Base-by-base conservation (phyloP, 2,797 vertebrate genomes). In the Peromyscus eremicus region DNA sequence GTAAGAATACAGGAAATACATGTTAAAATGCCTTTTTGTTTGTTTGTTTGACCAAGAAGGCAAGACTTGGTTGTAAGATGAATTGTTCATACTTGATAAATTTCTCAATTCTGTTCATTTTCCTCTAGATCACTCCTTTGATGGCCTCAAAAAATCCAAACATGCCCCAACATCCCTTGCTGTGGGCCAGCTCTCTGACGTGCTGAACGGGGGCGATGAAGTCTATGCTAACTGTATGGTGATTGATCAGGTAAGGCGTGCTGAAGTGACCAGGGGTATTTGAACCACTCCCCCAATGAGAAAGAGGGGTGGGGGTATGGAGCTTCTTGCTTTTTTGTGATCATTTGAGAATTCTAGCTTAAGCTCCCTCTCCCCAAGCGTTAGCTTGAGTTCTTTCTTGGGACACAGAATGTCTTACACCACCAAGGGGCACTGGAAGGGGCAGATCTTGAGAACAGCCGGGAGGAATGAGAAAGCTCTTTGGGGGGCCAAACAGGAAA, bases 131-230 rank as follows among this genome's bases (percentile, higher is more conserved):
- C 99, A 98, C 73, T 98, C 98, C 43, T 96, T 98, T 94, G 98
- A 99, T 79, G 68, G 97, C 83, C 98, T 99, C 77, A 99, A 98
- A 97, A 99, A 99, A 95, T 97, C 98, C 91, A 99, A 98, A 98
- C 97, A 98, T 95, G 96, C 96, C 6, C 98, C 99, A 52, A 98
- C 98, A 1, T 99, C 99, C 46, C 98, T 99, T 83, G 98, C 99
- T 64, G 98, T 98, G 91, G 96, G 98, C 96, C 98, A 97, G 96
- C 98, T 99, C 93, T 99, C 99, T 73, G 98, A 99, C 32, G 98
- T 99, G 99, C 98, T 99, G 90, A 99, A 99, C 79, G 99, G 99
- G 92, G 99, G 98, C 75, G 99, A 99, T 97, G 98, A 99, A 97
- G 98, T 99, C 21, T 99, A 99, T 49, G 98, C 98, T 80, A 99